phyloP scores from a whole-genome alignment of 1,140 invertebrate genomes.

The Meloidogyne hapla region DNA sequence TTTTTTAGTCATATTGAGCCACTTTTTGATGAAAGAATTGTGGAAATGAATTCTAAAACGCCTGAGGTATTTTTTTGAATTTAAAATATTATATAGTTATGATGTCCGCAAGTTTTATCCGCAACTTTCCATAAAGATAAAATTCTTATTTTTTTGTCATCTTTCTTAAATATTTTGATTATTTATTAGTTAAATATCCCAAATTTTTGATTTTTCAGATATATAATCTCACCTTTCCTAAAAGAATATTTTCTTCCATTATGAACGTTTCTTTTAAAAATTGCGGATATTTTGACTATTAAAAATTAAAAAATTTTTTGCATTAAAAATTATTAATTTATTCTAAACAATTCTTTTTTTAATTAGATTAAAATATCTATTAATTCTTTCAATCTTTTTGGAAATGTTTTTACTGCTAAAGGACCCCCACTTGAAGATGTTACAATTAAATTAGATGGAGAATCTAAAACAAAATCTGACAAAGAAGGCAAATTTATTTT shows the following conservation, averaged over 20 bases:
- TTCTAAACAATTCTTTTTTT: too few species aligned
- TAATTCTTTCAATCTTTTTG: not conserved
- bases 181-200: too few species aligned
- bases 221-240: too few species aligned
- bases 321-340: too few species aligned
- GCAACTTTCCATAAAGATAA: not conserved
- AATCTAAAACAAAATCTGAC: constrained; percentile 1
- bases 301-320: too few species aligned
- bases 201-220: too few species aligned
- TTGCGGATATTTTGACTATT: too few species aligned
- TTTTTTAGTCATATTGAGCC: not conserved
- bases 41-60: not conserved
- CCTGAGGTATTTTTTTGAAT: not conserved
- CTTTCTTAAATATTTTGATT: too few species aligned
- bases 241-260: too few species aligned
- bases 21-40: constrained; percentile 7
- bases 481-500: constrained; percentile 14
- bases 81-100: not conserved
- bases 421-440: not conserved
- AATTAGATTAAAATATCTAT: constrained; percentile 2
- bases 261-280: too few species aligned
- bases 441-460: constrained; percentile 1
- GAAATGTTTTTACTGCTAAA: not conserved
- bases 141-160: too few species aligned
- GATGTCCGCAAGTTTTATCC: not conserved